phyloP scores from a whole-genome alignment of 2,797 vertebrate species.

The Sebastes iracundus region DNA sequence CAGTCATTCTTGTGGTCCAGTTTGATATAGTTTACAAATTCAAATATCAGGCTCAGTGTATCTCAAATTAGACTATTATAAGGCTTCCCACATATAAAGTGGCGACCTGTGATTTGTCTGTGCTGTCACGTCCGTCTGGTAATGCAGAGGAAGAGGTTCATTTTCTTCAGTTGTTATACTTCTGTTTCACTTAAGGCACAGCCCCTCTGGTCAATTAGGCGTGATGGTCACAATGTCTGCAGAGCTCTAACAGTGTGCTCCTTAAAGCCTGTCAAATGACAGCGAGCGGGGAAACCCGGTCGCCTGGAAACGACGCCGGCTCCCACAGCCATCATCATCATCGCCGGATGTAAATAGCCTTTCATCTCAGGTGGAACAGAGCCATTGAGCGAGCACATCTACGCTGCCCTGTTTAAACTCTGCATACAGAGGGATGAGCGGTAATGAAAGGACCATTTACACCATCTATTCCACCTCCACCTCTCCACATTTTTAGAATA shows the following conservation, averaged over 20 bases:
- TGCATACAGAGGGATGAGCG: constrained; percentile 68
- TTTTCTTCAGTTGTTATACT: constrained; percentile 63
- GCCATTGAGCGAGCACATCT: constrained; percentile 70
- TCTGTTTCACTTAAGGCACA: constrained; percentile 68
- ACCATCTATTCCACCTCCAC: constrained; percentile 69
- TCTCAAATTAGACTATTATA: constrained; percentile 59
- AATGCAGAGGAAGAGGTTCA: constrained; percentile 45
- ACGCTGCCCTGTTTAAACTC: constrained; percentile 76
- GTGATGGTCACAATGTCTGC: constrained; percentile 76
- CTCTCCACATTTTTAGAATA: constrained; percentile 72
- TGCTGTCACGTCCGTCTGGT: constrained; percentile 42
- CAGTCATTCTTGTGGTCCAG: constrained; percentile 49
- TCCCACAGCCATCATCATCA: constrained; percentile 71
- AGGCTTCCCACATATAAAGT: constrained; percentile 35
- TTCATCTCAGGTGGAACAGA: constrained; percentile 83
- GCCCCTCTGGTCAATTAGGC: constrained; percentile 80
- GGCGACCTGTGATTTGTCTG: constrained; percentile 58
- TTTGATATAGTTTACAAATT: constrained; percentile 60
- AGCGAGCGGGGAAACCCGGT: constrained; percentile 60
- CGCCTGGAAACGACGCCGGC: constrained; percentile 68
- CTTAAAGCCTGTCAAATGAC: constrained; percentile 80
- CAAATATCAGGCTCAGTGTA: constrained; percentile 51
- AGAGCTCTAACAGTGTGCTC: constrained; percentile 68
- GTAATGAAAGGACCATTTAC: constrained; percentile 83
- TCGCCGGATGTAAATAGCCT: constrained; percentile 79